Conservation (phyloP, 1,140 invertebrate species). For the Nasonia vitripennis region DNA sequence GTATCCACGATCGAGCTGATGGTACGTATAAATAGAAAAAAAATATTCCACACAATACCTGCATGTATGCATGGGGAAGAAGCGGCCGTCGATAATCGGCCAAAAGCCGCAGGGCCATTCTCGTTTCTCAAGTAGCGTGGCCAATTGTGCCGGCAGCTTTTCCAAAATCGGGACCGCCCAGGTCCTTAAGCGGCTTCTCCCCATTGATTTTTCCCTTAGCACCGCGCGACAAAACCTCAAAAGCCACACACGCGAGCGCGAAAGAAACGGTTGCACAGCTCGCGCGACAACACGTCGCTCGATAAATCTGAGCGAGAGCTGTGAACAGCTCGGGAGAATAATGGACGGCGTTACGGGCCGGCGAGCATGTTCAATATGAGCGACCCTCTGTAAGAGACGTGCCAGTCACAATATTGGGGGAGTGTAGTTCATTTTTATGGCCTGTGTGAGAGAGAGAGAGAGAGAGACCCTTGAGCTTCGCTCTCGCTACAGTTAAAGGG, state of each 20-base stretch:
- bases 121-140: slow-evolving; percentile 34
- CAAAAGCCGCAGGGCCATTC: slow-evolving; percentile 9
- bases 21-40: not conserved
- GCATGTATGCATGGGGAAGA: too few relatives aligned
- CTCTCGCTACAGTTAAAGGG: slow-evolving; percentile 48
- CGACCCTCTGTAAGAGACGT: slow-evolving; percentile 55
- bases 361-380: slow-evolving; percentile 62
- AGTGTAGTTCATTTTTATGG: slow-evolving; percentile 53
- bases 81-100: slow-evolving; percentile 43
- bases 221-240: slow-evolving; percentile 59
- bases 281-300: slow-evolving; percentile 56
- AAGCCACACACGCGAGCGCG: slow-evolving; percentile 63
- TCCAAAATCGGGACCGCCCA: slow-evolving; percentile 33
- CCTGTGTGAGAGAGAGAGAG: too few relatives aligned
- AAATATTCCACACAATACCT: not conserved
- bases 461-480: not conserved
- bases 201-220: slow-evolving; percentile 31
- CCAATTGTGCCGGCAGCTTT: slow-evolving; percentile 9
- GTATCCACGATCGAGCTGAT: not conserved
- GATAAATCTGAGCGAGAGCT: slow-evolving; percentile 60
- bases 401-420: slow-evolving; percentile 70
- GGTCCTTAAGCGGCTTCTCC: not conserved
- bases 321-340: slow-evolving; percentile 51
- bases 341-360: slow-evolving; percentile 67
- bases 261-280: not conserved